Percentiles rank a stretch among this genome's conserved stretches.
Conservation (phyloP, 2,113 vertebrate genomes). For the Galbula dea region DNA sequence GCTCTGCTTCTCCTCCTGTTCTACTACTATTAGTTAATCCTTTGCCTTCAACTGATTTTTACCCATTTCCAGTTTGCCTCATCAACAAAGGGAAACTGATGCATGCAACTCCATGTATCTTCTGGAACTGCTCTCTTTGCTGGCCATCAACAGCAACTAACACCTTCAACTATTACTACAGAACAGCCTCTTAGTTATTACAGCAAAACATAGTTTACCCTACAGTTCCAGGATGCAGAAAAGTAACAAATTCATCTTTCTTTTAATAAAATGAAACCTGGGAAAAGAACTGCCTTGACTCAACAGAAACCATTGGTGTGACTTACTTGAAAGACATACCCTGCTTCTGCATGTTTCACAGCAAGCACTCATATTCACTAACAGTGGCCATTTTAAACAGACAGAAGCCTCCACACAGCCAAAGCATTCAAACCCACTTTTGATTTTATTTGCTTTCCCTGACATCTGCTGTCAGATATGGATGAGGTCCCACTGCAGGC, state of each 20-base stretch:
- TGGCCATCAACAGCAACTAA: not conserved
- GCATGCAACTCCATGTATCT: not conserved
- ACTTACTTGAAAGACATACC: not conserved
- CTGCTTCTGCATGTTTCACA: not conserved
- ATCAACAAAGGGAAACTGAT: not conserved
- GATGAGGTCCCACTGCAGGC: not conserved
- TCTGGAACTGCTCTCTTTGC: not conserved
- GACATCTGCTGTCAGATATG: not conserved
- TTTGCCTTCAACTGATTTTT: not conserved
- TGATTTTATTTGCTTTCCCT: not conserved
- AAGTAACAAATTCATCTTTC: not conserved
- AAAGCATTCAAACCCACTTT: not conserved
- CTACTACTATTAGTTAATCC: not conserved
- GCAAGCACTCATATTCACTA: not conserved
- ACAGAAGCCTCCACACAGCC: fast-evolving
- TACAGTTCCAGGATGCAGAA: not conserved
- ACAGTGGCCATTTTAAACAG: not conserved
- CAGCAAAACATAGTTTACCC: not conserved
- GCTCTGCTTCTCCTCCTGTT: not conserved
- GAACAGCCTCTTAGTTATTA: not conserved
- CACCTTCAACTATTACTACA: not conserved
- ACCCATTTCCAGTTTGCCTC: not conserved
- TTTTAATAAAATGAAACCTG: not conserved
- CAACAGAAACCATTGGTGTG: not conserved
- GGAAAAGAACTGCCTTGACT: not conserved